A percentile compares a stretch with the other conserved stretches of the same genome.
Conservation (phyloP, 2,113 vertebrate species). For the Serinus canaria region DNA sequence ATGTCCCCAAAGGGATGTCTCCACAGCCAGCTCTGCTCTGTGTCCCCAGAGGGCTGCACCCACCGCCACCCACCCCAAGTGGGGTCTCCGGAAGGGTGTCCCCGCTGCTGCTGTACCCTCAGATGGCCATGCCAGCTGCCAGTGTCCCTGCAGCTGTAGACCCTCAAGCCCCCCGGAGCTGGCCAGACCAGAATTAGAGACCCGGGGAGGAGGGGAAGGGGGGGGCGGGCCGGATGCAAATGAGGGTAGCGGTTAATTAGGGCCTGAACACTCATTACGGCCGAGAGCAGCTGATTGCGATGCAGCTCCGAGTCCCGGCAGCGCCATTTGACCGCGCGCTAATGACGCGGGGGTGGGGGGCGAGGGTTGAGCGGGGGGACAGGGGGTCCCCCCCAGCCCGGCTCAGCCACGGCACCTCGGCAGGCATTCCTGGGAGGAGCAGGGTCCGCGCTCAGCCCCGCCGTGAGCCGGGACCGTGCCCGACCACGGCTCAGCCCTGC, state of each 20-base stretch:
- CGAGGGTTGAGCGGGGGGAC: background rate
- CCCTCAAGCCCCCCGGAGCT: background rate
- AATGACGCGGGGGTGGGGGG: background rate
- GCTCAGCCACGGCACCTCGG: accelerated
- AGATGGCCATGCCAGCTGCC: accelerated
- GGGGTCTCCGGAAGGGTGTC: too few species aligned
- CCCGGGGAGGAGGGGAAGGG: too few species aligned
- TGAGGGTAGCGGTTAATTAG: conserved; percentile 57
- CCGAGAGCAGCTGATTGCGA: conserved; percentile 56
- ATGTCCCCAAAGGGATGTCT: background rate
- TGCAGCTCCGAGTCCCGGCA: conserved; percentile 39
- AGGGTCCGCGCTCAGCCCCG: background rate
- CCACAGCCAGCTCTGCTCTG: background rate
- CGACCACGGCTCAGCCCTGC: background rate
- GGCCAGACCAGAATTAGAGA: conserved; percentile 2
- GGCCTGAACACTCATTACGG: conserved; percentile 49
- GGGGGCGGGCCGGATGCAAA: conserved; percentile 15
- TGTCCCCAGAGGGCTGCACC: background rate
- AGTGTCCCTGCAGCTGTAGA: background rate
- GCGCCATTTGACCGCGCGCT: conserved; percentile 39
- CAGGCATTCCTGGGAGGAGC: background rate
- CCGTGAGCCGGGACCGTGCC: accelerated
- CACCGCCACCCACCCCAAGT: accelerated
- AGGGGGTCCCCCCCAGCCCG: background rate
- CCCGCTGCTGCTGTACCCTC: accelerated